Evolutionary conservation across 2,113 vertebrate genomes (phyloP), one percentile per base, ranked within the genome.

Genomic region (Notarius lentiginosus): DNA sequence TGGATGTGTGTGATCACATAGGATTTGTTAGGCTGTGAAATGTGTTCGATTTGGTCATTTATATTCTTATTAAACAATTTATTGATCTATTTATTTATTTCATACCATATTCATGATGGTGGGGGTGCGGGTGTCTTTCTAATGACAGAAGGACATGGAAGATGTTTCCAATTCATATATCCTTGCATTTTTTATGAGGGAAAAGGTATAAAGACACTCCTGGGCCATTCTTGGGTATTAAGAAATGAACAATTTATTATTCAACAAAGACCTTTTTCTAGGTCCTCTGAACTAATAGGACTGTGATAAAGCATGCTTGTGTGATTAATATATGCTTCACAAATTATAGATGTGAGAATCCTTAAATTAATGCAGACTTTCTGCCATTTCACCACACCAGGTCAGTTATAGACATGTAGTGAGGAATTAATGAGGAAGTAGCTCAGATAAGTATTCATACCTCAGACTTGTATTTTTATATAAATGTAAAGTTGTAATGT

Each of bases 161-260:
- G 5, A 34, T 58, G n/a, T 56, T 58, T 34, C 27, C 77, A 58
- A 53, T 79, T 79, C n/a, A 58, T 58, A 58, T 15, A 9, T 34
- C 5, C n/a, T 18, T 79, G 76, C 24, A 79, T 58, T 17, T 58
- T 79, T 79, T 34, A 58, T 58, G n/a, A 79, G 24, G 5, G 15
- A 5, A 79, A 79, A 58, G n/a, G 53, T 79, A 27, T 79, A 34
- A 15, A 34, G 7, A 79, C 77, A 79, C 27, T 58, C 27, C 7
- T 58, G 53, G 27, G n/a, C 77, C 17, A 34, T 58, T 58, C 53
- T 18, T 58, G 5, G 34, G 34, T 63, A 82, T 24, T 82, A 63
- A 41, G 24, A 49, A 82, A 82, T 82, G 17, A 82, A 63, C 56
- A 12, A 81, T 47, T 41, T 61, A 81, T 41, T 81, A 81, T 61